These are phyloP conservation scores for Macroteleia sp. DNA, from an alignment of 2,888 invertebrate genomes.

Conservation along the genomic window DNA sequence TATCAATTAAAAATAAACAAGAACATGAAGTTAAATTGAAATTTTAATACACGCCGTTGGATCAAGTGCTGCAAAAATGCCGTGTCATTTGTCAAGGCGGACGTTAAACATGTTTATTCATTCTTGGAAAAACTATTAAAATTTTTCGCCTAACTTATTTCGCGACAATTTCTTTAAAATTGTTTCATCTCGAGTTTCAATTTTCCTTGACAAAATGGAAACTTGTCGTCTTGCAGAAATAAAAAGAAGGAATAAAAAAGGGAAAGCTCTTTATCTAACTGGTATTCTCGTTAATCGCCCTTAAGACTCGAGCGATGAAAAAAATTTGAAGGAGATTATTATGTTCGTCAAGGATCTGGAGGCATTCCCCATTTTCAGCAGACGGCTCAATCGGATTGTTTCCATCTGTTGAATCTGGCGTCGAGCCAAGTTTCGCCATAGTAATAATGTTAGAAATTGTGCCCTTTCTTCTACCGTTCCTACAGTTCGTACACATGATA, in stretches of 20 bases:
- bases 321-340: slow-evolving; percentile 48
- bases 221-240: background rate
- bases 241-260: background rate
- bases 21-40: no score
- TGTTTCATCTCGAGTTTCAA: background rate
- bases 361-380: slow-evolving; percentile 45
- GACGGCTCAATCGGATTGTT: slow-evolving; percentile 72
- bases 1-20: no score
- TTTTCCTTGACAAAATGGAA: background rate
- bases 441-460: slow-evolving; percentile 71
- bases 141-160: slow-evolving; percentile 6
- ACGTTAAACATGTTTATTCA: slow-evolving; percentile 9
- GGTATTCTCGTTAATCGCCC: slow-evolving; percentile 29
- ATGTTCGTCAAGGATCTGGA: slow-evolving; percentile 51
- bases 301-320: slow-evolving; percentile 36
- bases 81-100: no score
- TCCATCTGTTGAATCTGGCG: slow-evolving; percentile 79
- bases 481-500: slow-evolving; percentile 34
- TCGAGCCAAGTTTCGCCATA: slow-evolving; percentile 69
- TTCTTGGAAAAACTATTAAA: slow-evolving; percentile 1
- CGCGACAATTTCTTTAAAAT: slow-evolving; percentile 4
- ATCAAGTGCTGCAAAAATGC: no score
- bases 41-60: no score
- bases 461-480: slow-evolving; percentile 50
- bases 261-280: slow-evolving; percentile 18